phyloP scores from a whole-genome alignment of 2,888 invertebrate genomes.

The Meteorus colon region DNA sequence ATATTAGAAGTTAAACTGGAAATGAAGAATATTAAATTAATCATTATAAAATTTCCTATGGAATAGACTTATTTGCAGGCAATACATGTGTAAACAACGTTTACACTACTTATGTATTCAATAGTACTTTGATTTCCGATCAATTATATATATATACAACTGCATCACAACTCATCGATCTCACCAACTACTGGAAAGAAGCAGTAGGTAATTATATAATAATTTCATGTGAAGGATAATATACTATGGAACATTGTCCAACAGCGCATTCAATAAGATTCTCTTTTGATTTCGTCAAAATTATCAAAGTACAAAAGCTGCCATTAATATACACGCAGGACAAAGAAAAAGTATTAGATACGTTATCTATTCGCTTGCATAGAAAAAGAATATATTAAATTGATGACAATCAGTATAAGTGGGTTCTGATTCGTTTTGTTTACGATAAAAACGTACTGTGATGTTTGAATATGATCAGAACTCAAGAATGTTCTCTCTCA shows the following conservation, averaged over 20 bases:
- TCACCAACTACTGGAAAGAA: conserved; percentile 55
- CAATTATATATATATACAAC: conserved; percentile 58
- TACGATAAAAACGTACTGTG: background rate
- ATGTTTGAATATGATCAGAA: background rate
- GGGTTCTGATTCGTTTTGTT: background rate
- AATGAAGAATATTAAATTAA: background rate
- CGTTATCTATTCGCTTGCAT: conserved; percentile 35
- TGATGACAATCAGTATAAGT: background rate
- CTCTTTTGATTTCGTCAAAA: conserved; percentile 28
- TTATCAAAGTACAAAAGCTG: conserved; percentile 51
- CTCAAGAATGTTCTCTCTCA: background rate
- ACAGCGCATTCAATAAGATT: background rate
- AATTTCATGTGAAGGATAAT: too few species aligned
- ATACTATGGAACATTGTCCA: background rate
- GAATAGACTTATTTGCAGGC: conserved; percentile 29
- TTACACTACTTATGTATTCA: conserved; percentile 18
- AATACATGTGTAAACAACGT: conserved; percentile 36
- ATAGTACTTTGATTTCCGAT: conserved; percentile 49
- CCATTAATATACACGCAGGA: conserved; percentile 9
- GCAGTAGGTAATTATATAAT: background rate
- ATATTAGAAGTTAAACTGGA: background rate
- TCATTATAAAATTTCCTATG: background rate
- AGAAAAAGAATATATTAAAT: conserved; percentile 24
- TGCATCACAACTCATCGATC: conserved; percentile 53
- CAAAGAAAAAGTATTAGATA: conserved; percentile 33